Evolutionary conservation across 2,113 vertebrate species (phyloP).

Genomic region (Odontophorus gujanensis): DNA sequence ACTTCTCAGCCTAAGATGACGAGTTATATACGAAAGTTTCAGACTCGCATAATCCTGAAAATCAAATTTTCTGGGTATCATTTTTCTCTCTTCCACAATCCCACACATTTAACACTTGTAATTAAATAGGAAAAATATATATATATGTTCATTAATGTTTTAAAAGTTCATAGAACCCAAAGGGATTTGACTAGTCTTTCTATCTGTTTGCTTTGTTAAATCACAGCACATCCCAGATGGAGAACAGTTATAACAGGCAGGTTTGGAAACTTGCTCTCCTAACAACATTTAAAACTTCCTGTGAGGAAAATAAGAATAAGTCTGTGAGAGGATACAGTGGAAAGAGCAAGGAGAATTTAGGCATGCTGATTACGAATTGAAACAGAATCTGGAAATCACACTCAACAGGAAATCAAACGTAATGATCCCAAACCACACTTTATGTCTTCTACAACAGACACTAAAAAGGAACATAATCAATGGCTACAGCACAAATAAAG

Average conservation of each 20-base stretch:
- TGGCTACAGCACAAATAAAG: not conserved
- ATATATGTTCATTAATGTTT: not conserved
- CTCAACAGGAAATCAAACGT: not conserved
- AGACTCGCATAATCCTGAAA: slow-evolving; percentile 12
- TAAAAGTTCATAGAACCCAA: not conserved
- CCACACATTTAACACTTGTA: not conserved
- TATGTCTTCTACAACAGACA: not conserved
- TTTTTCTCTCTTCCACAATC: not conserved
- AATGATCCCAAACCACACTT: not conserved
- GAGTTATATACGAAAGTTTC: not conserved
- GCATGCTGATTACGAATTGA: not conserved
- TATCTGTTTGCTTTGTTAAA: not conserved
- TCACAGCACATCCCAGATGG: not conserved
- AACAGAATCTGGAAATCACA: not conserved
- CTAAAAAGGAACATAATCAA: not conserved
- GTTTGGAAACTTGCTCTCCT: not conserved
- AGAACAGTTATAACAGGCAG: not conserved
- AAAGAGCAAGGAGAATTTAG: not conserved
- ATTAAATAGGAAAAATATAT: not conserved
- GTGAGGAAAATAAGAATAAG: slow-evolving; percentile 19
- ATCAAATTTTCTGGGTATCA: not conserved
- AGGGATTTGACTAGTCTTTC: not conserved
- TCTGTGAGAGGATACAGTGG: not conserved
- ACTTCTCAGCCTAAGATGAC: not conserved
- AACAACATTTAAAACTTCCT: not conserved